Evolutionary conservation across 2,888 invertebrate genomes (phyloP).

Genomic region (Ornithoptera alexandrae): DNA sequence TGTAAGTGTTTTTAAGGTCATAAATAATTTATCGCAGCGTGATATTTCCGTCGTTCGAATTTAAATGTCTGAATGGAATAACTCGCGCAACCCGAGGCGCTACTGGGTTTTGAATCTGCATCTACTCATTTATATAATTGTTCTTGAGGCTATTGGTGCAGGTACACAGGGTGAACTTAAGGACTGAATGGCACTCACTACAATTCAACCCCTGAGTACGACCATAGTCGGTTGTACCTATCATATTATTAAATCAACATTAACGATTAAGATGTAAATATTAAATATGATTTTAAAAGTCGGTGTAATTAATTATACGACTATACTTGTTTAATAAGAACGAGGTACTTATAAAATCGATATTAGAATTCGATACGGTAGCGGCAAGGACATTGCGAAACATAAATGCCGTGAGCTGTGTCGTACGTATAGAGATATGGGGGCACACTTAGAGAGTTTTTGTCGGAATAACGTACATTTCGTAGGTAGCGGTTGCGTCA

Average conservation of each 20-base stretch:
- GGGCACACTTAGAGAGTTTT: conserved; percentile 41
- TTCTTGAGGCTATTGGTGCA: too few relatives aligned
- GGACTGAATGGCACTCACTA: too few relatives aligned
- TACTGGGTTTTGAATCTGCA: conserved; percentile 71
- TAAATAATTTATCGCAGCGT: conserved; percentile 77
- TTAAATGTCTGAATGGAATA: conserved; percentile 67
- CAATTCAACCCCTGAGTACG: too few relatives aligned
- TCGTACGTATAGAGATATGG: conserved; percentile 23
- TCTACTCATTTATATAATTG: conserved; percentile 38
- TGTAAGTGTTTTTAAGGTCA: conserved; percentile 76
- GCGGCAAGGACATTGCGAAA: conserved; percentile 13
- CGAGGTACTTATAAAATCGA: neutral
- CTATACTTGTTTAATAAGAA: neutral
- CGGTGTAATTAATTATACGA: conserved; percentile 31
- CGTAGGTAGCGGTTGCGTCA: conserved; percentile 56
- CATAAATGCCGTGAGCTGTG: conserved; percentile 12
- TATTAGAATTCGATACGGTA: conserved; percentile 7
- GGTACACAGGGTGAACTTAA: too few relatives aligned
- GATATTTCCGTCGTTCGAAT: conserved; percentile 76
- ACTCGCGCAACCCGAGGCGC: conserved; percentile 57
- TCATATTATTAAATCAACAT: conserved; percentile 45
- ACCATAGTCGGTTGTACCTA: conserved; percentile 14
- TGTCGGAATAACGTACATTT: conserved; percentile 43
- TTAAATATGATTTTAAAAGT: conserved; percentile 33
- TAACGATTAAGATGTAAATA: conserved; percentile 31